Evolutionary conservation across 2,113 vertebrate species (phyloP).

Genomic region (Xiphophorus maculatus): DNA sequence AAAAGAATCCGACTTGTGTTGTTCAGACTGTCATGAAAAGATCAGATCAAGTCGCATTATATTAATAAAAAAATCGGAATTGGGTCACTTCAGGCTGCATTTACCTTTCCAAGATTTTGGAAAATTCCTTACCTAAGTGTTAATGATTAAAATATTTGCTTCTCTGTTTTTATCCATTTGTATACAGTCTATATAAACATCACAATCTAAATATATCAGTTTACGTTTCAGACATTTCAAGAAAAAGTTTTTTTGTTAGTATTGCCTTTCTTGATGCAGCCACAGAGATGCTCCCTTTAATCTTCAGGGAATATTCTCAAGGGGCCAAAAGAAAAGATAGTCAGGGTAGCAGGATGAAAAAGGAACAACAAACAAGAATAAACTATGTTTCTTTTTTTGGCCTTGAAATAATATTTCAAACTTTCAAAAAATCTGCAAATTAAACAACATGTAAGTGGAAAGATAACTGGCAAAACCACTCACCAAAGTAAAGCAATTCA

Average conservation of each 20-base stretch:
- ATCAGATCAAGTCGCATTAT: no score
- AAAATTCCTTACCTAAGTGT: background rate
- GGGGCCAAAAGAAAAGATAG: slow-evolving; percentile 2
- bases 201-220: background rate
- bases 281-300: slow-evolving; percentile 1
- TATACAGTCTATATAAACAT: background rate
- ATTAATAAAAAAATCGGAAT: no score
- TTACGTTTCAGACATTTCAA: background rate
- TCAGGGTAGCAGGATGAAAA: slow-evolving; percentile 1
- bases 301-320: slow-evolving; percentile 17
- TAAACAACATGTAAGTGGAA: background rate
- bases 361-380: slow-evolving; percentile 3
- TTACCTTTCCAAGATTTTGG: background rate
- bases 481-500: slow-evolving; percentile 5
- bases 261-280: slow-evolving; percentile 1
- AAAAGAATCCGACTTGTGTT: no score
- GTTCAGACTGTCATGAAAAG: no score
- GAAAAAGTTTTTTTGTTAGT: background rate
- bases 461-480: background rate
- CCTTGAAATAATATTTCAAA: background rate
- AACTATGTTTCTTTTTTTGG: background rate
- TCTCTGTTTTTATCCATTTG: background rate
- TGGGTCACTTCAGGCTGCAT: no score
- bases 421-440: background rate
- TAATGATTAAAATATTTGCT: background rate